These are phyloP conservation scores for Brachystomella parvula DNA, from an alignment of 1,140 invertebrate genomes.

Conservation along the genomic window DNA sequence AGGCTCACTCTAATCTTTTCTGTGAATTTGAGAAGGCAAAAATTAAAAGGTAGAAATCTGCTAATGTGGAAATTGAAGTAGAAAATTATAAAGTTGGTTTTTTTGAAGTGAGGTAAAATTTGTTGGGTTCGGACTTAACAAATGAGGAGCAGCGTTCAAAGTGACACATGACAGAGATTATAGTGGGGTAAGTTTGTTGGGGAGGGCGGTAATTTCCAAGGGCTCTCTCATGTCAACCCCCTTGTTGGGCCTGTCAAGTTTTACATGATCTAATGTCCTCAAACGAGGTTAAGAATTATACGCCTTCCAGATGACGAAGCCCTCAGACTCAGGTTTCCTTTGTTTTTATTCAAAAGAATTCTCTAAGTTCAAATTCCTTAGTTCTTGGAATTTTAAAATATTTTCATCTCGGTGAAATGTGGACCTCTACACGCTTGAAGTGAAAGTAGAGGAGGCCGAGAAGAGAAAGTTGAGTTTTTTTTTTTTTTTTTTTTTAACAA, in stretches of 20 bases:
- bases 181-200: no score
- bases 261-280: constrained; percentile 21
- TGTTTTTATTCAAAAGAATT: background rate
- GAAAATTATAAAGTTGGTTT: no score
- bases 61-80: no score
- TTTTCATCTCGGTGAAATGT: background rate
- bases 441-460: no score
- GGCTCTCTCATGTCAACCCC: constrained; percentile 33
- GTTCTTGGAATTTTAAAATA: background rate
- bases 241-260: constrained; percentile 35
- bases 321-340: background rate
- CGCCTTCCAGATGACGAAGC: constrained; percentile 33
- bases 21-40: no score
- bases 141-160: no score
- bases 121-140: no score
- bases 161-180: no score
- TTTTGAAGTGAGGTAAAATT: no score
- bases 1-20: no score
- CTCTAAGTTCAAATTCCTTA: background rate
- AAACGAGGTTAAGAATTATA: constrained; percentile 10
- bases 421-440: no score
- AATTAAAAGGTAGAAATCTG: no score
- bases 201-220: constrained; percentile 22
- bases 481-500: background rate
- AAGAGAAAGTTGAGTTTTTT: background rate